A percentile compares a stretch with the other conserved stretches of the same genome.
phyloP scores from a whole-genome alignment of 2,113 vertebrate species.

The Semicossyphus pulcher region DNA sequence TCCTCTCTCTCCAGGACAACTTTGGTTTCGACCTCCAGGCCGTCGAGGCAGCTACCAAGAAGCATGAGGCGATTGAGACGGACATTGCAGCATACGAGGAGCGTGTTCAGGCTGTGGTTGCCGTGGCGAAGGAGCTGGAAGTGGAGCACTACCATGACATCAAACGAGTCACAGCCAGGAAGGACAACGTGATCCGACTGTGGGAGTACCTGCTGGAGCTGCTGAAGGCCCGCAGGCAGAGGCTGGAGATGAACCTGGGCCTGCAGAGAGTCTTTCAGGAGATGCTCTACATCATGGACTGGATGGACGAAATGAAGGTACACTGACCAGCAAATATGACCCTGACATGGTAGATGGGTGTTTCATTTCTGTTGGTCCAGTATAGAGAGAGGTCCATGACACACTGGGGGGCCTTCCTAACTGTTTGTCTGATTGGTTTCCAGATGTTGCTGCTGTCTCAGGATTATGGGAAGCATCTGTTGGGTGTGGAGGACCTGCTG shows the following conservation, averaged over 20 bases:
- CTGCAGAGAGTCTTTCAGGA: conserved; percentile 98
- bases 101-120: conserved; percentile 93
- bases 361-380: background rate
- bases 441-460: conserved; percentile 95
- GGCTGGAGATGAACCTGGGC: conserved; percentile 95
- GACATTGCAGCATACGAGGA: conserved; percentile 96
- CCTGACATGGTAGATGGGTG: background rate
- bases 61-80: conserved; percentile 96
- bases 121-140: conserved; percentile 92
- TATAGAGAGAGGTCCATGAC: too few relatives aligned
- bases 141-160: conserved; percentile 94
- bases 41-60: conserved; percentile 89
- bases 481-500: conserved; percentile 95
- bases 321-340: background rate
- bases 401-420: background rate
- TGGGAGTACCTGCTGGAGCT: conserved; percentile 98
- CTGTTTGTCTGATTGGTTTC: background rate
- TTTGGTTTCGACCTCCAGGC: conserved; percentile 73
- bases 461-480: conserved; percentile 95
- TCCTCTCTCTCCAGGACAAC: conserved; percentile 62
- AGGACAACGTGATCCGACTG: conserved; percentile 94
- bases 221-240: conserved; percentile 89
- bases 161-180: conserved; percentile 91
- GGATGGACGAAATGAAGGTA: conserved; percentile 99
- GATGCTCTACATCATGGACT: conserved; percentile 99